These are phyloP conservation scores for Campylorhamphus procurvoides DNA, from an alignment of 2,113 vertebrate genomes.

Conservation along the genomic window DNA sequence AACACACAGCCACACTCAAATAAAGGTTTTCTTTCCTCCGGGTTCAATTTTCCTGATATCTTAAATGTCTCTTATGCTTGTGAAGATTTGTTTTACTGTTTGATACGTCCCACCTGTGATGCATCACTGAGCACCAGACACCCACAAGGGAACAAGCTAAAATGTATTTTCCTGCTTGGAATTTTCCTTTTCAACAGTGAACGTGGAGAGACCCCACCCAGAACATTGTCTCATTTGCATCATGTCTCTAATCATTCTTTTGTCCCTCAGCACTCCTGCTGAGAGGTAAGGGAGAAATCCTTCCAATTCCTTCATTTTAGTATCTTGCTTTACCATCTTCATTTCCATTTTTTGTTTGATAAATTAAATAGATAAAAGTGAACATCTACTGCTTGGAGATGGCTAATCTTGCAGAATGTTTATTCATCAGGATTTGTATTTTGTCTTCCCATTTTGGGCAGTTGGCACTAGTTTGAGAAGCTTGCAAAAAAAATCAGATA, in stretches of 20 bases:
- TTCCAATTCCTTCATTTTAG: not conserved
- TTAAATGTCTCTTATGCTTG: slow-evolving; percentile 16
- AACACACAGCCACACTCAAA: not conserved
- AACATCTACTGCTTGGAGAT: slow-evolving; percentile 45
- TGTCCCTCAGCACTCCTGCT: slow-evolving; percentile 38
- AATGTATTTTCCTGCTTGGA: slow-evolving; percentile 31
- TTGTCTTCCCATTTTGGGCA: slow-evolving; percentile 18
- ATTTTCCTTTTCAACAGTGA: slow-evolving; percentile 2
- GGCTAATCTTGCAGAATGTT: slow-evolving; percentile 53
- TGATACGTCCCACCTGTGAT: slow-evolving; percentile 20
- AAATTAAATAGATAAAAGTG: slow-evolving; percentile 55
- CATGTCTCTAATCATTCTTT: slow-evolving; percentile 27
- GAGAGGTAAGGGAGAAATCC: slow-evolving; percentile 19
- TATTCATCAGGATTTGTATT: slow-evolving; percentile 57
- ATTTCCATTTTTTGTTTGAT: slow-evolving; percentile 60
- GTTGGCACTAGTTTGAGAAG: slow-evolving; percentile 10
- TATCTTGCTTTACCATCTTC: slow-evolving; percentile 57
- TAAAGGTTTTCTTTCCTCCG: slow-evolving; percentile 43
- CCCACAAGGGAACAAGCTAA: slow-evolving; percentile 32
- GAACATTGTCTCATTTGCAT: slow-evolving; percentile 27
- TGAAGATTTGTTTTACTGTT: slow-evolving; percentile 48
- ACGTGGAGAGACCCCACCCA: slow-evolving; percentile 10
- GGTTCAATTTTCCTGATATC: slow-evolving; percentile 46
- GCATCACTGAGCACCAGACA: slow-evolving; percentile 17
- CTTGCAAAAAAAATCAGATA: not conserved